Evolutionary conservation across 2,888 invertebrate species (phyloP), one percentile per base, ranked within the genome.

Genomic region (Congeria kusceri): DNA sequence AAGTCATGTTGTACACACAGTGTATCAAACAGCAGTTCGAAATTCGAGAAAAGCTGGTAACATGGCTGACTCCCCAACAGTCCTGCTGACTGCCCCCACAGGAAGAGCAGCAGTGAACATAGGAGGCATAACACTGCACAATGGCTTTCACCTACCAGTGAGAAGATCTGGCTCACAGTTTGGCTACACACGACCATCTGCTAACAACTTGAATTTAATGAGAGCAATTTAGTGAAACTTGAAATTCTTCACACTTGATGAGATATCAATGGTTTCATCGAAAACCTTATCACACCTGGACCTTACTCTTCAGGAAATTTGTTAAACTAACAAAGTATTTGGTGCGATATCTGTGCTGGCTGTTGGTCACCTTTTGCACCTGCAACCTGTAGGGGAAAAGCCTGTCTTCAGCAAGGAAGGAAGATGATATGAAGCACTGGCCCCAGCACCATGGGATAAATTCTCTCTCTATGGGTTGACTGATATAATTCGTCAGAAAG

Each of bases 21-120:
- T 78, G 4, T 74, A 71, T 46, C 63, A 77, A 25, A 47, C 59
- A 25, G 53, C 61, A 27, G 23, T 71, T 9, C 29, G 71, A 15
- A 49, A 23, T 25, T 61, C 74, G 0, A 47, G 71, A 71, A 63
- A 39, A 18, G 39, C 68, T 23, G 66, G 71, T 15, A 44, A 76
- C 25, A 28, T 27, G 5, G 62, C 76, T n/a, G 68, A 72, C 29
- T 25, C 11, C 59, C 65, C 72, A 23, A 32, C 71, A 53, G 78
- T 78, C 1, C 9, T 82, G 2, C 27, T 78, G 13, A 72, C 82
- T 39, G 78, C 78, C n/a, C 66, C 82, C 18, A 82, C 72, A 23
- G 82, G 78, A 64, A 82, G 67, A 64, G 82, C 74, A 25, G 81
- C 77, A 56, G 44, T 63, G 9, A 81, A 81, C 44, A 79, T 82